A percentile compares a stretch with the other conserved stretches of the same genome.
Evolutionary conservation across 2,113 vertebrate genomes (phyloP).

Genomic region (Picathartes gymnocephalus): DNA sequence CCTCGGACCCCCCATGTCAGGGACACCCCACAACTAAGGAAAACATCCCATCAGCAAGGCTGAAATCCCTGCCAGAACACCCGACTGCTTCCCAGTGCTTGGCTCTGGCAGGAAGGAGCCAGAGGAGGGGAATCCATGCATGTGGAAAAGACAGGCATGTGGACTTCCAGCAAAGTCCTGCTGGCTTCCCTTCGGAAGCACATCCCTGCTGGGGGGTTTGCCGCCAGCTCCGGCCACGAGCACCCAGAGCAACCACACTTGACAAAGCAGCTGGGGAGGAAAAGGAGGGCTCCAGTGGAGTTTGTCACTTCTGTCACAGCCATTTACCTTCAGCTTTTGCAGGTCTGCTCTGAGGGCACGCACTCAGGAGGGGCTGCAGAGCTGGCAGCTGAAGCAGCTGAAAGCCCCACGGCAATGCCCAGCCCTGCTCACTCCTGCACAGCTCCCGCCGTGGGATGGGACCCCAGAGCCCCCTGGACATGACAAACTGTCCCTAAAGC

Average conservation of each 20-base stretch:
- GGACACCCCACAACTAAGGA: not conserved
- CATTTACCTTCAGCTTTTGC: not conserved
- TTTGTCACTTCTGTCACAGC: not conserved
- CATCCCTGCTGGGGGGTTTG: not conserved
- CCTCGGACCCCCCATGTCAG: rapidly evolving
- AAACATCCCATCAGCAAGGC: not conserved
- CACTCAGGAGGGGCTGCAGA: not conserved
- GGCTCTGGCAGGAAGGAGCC: not conserved
- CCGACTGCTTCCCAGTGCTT: rapidly evolving
- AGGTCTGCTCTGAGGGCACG: not conserved
- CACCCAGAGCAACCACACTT: not conserved
- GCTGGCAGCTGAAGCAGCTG: not conserved
- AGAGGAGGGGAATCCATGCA: rapidly evolving
- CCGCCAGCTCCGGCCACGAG: rapidly evolving
- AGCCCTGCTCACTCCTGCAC: rapidly evolving
- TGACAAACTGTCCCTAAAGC: rapidly evolving
- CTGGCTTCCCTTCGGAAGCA: rapidly evolving
- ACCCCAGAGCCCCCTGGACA: not conserved
- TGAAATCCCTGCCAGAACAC: not conserved
- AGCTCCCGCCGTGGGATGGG: not conserved
- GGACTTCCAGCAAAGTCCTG: rapidly evolving
- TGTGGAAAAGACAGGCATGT: rapidly evolving
- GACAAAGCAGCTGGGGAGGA: not conserved
- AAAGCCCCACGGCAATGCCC: rapidly evolving
- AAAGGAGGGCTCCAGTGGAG: not conserved